Evolutionary conservation across 2,797 vertebrate genomes (phyloP).

Genomic region (Cynodonichthys magdalenae): DNA sequence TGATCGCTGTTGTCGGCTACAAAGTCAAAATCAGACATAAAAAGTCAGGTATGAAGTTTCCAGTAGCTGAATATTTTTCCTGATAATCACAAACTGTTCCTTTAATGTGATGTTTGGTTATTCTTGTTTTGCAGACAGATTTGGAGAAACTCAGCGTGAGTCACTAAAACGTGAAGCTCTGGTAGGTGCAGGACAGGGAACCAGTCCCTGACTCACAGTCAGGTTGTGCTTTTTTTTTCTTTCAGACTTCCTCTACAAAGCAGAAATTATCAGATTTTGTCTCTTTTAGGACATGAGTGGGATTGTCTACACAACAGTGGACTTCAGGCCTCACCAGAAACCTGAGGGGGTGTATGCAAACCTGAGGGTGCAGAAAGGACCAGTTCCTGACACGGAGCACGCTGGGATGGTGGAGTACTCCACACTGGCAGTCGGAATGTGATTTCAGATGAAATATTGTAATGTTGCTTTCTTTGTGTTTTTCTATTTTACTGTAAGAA

Average conservation of each 20-base stretch:
- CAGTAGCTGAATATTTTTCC: background rate
- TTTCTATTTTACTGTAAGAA: background rate
- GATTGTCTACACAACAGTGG: constrained; percentile 74
- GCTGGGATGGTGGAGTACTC: constrained; percentile 76
- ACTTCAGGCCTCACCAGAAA: constrained; percentile 65
- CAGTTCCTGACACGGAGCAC: constrained; percentile 10
- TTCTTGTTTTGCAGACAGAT: constrained; percentile 52
- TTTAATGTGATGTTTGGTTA: constrained; percentile 8
- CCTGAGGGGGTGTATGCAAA: constrained; percentile 67
- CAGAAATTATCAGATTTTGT: constrained; percentile 27
- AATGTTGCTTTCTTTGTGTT: background rate
- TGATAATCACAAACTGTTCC: background rate
- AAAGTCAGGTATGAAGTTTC: constrained; percentile 13
- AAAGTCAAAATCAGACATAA: constrained; percentile 57
- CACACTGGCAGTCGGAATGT: constrained; percentile 57
- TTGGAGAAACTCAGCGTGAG: constrained; percentile 53
- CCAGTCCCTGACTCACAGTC: constrained; percentile 68
- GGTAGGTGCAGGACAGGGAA: constrained; percentile 62
- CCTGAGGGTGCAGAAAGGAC: constrained; percentile 33
- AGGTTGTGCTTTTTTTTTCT: constrained; percentile 4
- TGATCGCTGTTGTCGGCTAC: constrained; percentile 48
- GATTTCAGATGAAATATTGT: constrained; percentile 14
- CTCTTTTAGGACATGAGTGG: constrained; percentile 56
- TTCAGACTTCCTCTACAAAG: constrained; percentile 35
- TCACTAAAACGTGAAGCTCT: constrained; percentile 50